Evolutionary conservation across 2,797 vertebrate species (phyloP), one percentile per base, ranked within the genome.

Genomic region (Sciurus vulgaris): DNA sequence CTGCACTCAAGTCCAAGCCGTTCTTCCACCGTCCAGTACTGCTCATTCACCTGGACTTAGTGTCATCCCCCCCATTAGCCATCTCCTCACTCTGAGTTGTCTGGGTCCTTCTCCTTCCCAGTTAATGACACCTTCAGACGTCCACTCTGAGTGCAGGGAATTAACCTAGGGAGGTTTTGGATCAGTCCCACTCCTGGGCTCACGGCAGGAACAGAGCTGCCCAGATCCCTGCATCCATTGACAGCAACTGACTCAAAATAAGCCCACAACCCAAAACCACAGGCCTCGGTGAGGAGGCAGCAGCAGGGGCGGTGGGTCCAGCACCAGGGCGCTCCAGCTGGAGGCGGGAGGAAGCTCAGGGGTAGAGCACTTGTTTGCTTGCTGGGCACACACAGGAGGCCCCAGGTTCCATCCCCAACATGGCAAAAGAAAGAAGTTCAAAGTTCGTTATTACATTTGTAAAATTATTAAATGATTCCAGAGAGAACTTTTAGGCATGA

Each of bases 1-100:
- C 30, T 1, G 15, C 1, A 26, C 24, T 15, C 0, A 3, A 14
- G 7, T 6, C 63, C 0, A 8, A 0, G 5, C 2, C 14, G 4
- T 4, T 33, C 24, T 3, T 72, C 35, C 1, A 9, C 38, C 81
- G 61, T 9, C 20, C 7, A 5, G 2, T 1, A 0, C 12, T 4
- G 76, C 41, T 70, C 63, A 14, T 26, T 33, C 9, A 22, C 6
- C 28, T 12, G 7, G 20, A 54, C 38, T 7, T 30, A 74, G 30
- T 4, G 2, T 33, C 61, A 20, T 22, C 17, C 22, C 61, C 5
- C 13, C 41, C 24, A 15, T 0, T 7, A 9, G 22, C 24, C 49
- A 41, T 33, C 24, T 59, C 54, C 13, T 41, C 47, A 33, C 4
- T 41, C 78, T 47, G 70, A 7, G 59, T 56, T 67, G 54, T 8